Percentiles rank a stretch among this genome's conserved stretches.
These are phyloP conservation scores for Lithophane socia DNA, from an alignment of 2,888 invertebrate genomes.

Conservation along the genomic window DNA sequence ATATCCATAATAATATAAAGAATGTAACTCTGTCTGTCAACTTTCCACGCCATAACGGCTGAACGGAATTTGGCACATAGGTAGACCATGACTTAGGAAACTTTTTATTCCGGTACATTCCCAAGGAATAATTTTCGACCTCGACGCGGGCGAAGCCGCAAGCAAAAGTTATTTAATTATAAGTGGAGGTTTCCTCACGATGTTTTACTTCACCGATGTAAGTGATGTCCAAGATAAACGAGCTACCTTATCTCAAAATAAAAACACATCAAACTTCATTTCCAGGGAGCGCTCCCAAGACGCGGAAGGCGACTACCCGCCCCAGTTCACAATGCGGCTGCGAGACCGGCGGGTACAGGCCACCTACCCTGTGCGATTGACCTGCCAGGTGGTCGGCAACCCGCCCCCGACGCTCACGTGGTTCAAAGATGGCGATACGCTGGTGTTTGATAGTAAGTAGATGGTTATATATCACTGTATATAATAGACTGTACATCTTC, in stretches of 20 bases:
- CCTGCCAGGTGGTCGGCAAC: constrained; percentile 95
- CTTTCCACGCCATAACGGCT: not conserved
- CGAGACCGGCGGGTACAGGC: constrained; percentile 95
- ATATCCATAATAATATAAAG: too few species aligned
- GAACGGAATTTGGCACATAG: not conserved
- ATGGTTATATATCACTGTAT: not conserved
- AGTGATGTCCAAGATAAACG: not conserved
- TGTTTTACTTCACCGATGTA: not conserved
- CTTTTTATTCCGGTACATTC: not conserved
- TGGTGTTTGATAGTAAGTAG: constrained; percentile 89
- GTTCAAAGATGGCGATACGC: constrained; percentile 94
- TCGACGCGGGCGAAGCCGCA: too few species aligned
- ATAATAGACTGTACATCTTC: not conserved
- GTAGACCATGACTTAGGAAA: not conserved
- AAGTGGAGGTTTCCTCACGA: not conserved
- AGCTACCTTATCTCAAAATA: not conserved
- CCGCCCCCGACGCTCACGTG: constrained; percentile 95
- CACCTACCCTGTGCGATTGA: constrained; percentile 95
- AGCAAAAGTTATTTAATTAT: too few species aligned
- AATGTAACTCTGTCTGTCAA: not conserved
- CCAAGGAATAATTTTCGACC: not conserved
- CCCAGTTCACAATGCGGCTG: constrained; percentile 96
- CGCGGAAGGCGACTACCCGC: constrained; percentile 90
- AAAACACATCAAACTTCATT: not conserved
- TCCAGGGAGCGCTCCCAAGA: constrained; percentile 84